These are phyloP conservation scores for Conomelus anceps DNA, from an alignment of 2,888 invertebrate species.

Conservation along the genomic window DNA sequence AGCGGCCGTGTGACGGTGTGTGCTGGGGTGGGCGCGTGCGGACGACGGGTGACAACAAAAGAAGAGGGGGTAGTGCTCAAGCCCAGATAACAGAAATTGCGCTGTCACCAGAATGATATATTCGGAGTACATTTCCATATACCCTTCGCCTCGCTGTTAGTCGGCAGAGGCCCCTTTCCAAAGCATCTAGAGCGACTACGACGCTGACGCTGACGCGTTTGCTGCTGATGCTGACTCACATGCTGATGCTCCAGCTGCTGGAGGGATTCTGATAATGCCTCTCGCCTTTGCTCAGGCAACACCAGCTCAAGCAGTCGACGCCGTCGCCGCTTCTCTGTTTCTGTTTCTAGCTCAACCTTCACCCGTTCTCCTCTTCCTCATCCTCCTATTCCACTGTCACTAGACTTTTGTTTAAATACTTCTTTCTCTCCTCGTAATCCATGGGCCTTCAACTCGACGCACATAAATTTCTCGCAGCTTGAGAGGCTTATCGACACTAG, in stretches of 20 bases:
- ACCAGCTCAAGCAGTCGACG: not conserved
- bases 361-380: not conserved
- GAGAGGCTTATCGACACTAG: not conserved
- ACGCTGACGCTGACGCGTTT: not conserved
- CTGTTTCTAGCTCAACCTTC: not conserved
- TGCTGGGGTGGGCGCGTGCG: not conserved
- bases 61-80: slow-evolving; percentile 11
- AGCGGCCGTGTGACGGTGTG: not conserved
- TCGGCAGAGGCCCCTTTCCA: not conserved
- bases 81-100: slow-evolving; percentile 55
- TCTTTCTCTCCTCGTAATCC: slow-evolving; percentile 8
- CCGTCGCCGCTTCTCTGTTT: slow-evolving; percentile 3
- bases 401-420: slow-evolving; percentile 18
- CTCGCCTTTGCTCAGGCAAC: not conserved
- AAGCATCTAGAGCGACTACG: not conserved
- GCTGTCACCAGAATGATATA: slow-evolving; percentile 86
- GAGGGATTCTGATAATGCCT: slow-evolving; percentile 18
- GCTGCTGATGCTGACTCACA: not conserved
- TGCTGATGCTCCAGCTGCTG: not conserved
- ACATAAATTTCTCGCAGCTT: slow-evolving; percentile 6
- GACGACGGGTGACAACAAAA: slow-evolving; percentile 1
- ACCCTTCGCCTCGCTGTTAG: not conserved
- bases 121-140: slow-evolving; percentile 84
- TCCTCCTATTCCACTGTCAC: slow-evolving; percentile 10
- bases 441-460: not conserved